Evolutionary conservation across 2,113 vertebrate species (phyloP), one percentile per base, ranked within the genome.

Genomic region (Zonotrichia leucophrys): DNA sequence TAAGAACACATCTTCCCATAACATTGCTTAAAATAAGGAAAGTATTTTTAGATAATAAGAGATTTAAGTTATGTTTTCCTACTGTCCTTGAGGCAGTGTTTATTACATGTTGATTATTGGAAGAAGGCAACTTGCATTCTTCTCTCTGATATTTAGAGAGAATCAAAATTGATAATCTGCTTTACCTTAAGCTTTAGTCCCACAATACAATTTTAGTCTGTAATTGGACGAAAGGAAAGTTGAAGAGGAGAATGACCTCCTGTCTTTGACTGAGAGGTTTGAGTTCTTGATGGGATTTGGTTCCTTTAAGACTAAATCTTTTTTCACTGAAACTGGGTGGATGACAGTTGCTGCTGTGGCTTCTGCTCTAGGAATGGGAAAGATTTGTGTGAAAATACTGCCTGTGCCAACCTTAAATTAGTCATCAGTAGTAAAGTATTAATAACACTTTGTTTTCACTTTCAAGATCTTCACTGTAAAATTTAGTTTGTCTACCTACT

Each of bases 401-500:
- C 19, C 60, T 47, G 12, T 66, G 37, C 83, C 66, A 91, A 72
- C 18, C 27, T 78, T 68, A 84, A 89, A 94, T 85, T 87, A 47
- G 50, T 96, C 92, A 67, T 90, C 14, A 66, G 60, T 92, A 53
- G 33, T 77, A 31, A 58, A 64, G 42, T 72, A 82, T 82, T 91
- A 89, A 64, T 75, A 95, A 89, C 27, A 79, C 68, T 94, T 92
- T n/a, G 60, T 94, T 95, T 95, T 53, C 53, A 73, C n/a, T 88
- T 93, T 84, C 76, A 55, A 82, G 35, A 87, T 44, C 62, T 91
- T 96, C 30, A 78, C 27, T 89, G 59, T 77, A 97, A 94, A 94
- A 97, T 92, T 86, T 42, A 83, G 55, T 90, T 81, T 95, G 85
- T 92, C 81, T 94, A 90, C 70, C 63, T 91, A 87, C 49, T 95